phyloP scores from a whole-genome alignment of 2,113 vertebrate genomes.

The Eidolon helvum region DNA sequence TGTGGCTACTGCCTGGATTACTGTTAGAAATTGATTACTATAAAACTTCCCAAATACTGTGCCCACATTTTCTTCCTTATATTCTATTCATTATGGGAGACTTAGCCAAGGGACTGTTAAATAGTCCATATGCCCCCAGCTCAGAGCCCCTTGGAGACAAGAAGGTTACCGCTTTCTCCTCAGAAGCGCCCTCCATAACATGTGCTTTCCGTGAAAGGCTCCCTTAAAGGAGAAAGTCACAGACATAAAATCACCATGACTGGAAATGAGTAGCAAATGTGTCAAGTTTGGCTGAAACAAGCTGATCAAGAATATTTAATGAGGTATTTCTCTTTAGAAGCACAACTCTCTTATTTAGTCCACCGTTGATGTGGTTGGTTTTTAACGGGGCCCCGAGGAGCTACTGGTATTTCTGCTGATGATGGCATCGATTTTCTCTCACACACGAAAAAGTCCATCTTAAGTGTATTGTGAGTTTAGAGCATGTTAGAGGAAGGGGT shows the following conservation, averaged over 20 bases:
- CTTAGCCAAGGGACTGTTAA: neutral
- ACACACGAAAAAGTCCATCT: neutral
- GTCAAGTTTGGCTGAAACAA: neutral
- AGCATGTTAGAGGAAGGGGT: neutral
- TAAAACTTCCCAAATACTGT: neutral
- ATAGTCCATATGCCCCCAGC: neutral
- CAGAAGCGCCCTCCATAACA: accelerated
- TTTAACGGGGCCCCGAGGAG: neutral
- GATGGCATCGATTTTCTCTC: neutral
- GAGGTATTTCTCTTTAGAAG: neutral
- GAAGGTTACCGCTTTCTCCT: neutral
- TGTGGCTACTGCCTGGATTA: neutral
- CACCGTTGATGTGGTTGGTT: neutral
- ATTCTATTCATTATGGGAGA: neutral
- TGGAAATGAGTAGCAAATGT: neutral
- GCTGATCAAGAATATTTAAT: neutral
- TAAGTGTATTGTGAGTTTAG: neutral
- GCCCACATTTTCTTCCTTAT: neutral
- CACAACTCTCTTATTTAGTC: neutral
- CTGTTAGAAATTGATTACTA: neutral
- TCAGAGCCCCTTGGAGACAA: neutral
- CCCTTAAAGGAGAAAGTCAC: neutral
- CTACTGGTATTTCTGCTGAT: neutral
- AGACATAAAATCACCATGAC: neutral
- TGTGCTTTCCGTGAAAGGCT: neutral